phyloP scores from a whole-genome alignment of 53 echinoderm and acorn worm species.

The Mesocentrotus franciscanus region DNA sequence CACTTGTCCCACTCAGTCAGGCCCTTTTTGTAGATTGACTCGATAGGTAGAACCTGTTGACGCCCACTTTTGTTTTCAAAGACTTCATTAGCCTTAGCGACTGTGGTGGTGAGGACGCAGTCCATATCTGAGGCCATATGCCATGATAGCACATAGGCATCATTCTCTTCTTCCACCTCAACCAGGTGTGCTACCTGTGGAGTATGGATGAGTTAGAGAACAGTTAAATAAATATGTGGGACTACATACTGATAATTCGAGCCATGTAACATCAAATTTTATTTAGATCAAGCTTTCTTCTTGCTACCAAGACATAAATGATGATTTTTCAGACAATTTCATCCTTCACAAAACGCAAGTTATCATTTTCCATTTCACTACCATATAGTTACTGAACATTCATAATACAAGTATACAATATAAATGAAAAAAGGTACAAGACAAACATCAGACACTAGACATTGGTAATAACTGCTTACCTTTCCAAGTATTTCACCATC shows the following conservation, averaged over 20 bases:
- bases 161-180: slow-evolving; percentile 82
- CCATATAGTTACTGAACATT: no score
- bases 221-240: background rate
- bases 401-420: no score
- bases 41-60: slow-evolving; percentile 92
- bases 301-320: background rate
- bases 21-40: slow-evolving; percentile 85
- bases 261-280: background rate
- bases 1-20: slow-evolving; percentile 87
- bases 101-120: slow-evolving; percentile 89
- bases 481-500: slow-evolving; percentile 79
- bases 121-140: slow-evolving; percentile 92
- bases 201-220: background rate
- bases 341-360: background rate
- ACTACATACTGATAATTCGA: background rate
- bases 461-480: slow-evolving; percentile 49
- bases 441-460: background rate
- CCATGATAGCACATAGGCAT: slow-evolving; percentile 91
- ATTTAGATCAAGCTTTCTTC: background rate
- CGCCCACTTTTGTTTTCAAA: slow-evolving; percentile 71
- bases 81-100: slow-evolving; percentile 82
- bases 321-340: background rate
- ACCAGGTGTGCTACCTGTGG: slow-evolving; percentile 84
- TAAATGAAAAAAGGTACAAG: no score
- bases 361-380: background rate